Evolutionary conservation across 2,113 vertebrate genomes (phyloP).

Genomic region (Tricholaema leucomelas): DNA sequence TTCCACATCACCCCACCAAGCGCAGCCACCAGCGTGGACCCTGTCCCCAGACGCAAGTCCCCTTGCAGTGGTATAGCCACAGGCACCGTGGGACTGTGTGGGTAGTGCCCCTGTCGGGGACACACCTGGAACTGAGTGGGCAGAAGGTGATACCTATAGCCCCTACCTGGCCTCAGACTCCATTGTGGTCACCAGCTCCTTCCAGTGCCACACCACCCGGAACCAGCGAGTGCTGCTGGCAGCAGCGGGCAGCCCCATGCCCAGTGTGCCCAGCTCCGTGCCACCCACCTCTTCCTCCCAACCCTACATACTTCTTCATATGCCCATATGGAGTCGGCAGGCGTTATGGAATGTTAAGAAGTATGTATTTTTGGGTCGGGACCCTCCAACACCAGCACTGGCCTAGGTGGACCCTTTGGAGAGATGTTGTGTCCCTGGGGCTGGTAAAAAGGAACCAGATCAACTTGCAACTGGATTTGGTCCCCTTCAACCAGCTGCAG

Average conservation of each 20-base stretch:
- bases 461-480: constrained; percentile 76
- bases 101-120: neutral
- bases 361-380: constrained; percentile 74
- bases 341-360: constrained; percentile 81
- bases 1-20: rapidly evolving
- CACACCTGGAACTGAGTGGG: rapidly evolving
- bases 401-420: neutral
- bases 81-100: rapidly evolving
- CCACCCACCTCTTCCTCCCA: neutral
- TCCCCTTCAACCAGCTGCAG: constrained; percentile 81
- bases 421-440: constrained; percentile 45
- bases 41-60: rapidly evolving
- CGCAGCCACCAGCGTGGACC: neutral
- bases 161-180: rapidly evolving
- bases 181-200: rapidly evolving
- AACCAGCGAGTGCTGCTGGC: rapidly evolving
- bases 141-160: neutral
- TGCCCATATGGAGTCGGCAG: constrained; percentile 73
- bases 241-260: rapidly evolving
- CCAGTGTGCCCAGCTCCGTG: rapidly evolving
- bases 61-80: rapidly evolving
- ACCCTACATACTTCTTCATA: constrained; percentile 80
- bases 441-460: constrained; percentile 83
- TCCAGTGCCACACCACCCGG: neutral
- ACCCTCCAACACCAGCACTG: neutral